phyloP scores from a whole-genome alignment of 1,140 invertebrate species.

The Nylanderia fulva region DNA sequence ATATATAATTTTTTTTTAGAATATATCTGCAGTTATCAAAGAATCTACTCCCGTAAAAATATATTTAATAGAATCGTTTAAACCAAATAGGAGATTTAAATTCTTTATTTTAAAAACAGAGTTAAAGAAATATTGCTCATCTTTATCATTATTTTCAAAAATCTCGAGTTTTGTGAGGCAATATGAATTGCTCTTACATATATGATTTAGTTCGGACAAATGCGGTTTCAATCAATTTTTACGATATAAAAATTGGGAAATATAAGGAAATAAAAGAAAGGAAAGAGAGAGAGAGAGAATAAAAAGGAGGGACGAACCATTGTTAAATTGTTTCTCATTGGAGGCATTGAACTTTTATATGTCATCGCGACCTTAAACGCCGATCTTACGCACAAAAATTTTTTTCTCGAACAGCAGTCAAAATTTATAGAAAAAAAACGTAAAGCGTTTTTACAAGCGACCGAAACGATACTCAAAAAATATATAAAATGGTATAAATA shows the following conservation, averaged over 20 bases:
- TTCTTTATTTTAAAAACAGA: neutral
- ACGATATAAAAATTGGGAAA: slow-evolving; percentile 31
- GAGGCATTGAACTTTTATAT: slow-evolving; percentile 1
- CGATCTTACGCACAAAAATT: neutral
- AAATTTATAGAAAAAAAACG: slow-evolving; percentile 41
- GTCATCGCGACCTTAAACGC: neutral
- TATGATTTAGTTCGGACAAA: slow-evolving; percentile 34
- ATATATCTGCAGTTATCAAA: neutral
- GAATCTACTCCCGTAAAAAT: neutral
- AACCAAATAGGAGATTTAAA: neutral
- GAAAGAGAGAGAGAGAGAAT: neutral
- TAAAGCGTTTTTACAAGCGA: slow-evolving; percentile 45
- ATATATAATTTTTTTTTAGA: neutral
- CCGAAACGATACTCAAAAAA: slow-evolving; percentile 43
- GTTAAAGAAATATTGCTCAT: neutral
- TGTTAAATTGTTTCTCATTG: slow-evolving; percentile 32
- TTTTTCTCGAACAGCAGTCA: slow-evolving; percentile 6
- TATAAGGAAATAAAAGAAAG: slow-evolving; percentile 34
- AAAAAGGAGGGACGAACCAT: slow-evolving; percentile 20
- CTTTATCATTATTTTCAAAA: neutral
- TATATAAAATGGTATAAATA: slow-evolving; percentile 53
- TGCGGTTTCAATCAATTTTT: slow-evolving; percentile 30
- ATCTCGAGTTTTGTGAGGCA: neutral
- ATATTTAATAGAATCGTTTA: neutral
- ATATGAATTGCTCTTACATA: neutral